These are phyloP conservation scores for Alligator sinensis DNA, from an alignment of 2,113 vertebrate genomes.

Conservation along the genomic window DNA sequence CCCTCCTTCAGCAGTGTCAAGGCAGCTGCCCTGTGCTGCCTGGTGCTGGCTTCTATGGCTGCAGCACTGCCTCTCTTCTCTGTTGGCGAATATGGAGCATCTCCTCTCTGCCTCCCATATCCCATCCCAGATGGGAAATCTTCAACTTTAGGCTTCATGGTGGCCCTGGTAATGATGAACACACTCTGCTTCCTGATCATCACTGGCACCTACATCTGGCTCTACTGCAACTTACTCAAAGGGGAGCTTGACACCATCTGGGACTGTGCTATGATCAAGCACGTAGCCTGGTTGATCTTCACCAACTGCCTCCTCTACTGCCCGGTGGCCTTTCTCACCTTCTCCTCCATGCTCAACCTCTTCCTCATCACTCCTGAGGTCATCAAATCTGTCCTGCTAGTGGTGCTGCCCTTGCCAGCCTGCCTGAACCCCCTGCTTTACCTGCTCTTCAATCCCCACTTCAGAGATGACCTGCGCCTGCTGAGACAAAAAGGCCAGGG, in stretches of 20 bases:
- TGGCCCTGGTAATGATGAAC: conserved; percentile 88
- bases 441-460: conserved; percentile 89
- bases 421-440: conserved; percentile 95
- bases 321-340: conserved; percentile 93
- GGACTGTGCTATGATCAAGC: conserved; percentile 94
- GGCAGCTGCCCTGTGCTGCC: conserved; percentile 84
- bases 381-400: conserved; percentile 89
- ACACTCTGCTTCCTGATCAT: conserved; percentile 90
- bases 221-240: conserved; percentile 91
- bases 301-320: conserved; percentile 93
- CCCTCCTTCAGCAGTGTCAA: conserved; percentile 83
- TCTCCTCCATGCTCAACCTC: conserved; percentile 91
- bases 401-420: conserved; percentile 91
- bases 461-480: conserved; percentile 86
- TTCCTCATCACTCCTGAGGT: conserved; percentile 90
- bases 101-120: conserved; percentile 92
- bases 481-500: conserved; percentile 75
- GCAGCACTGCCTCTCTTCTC: conserved; percentile 87
- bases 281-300: conserved; percentile 95
- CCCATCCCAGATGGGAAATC: conserved; percentile 84
- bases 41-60: conserved; percentile 83
- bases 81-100: conserved; percentile 90
- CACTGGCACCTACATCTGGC: conserved; percentile 89
- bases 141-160: conserved; percentile 80
- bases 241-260: conserved; percentile 88